These are phyloP conservation scores for Esox lucius DNA, from an alignment of 2,797 vertebrate species.

Conservation along the genomic window DNA sequence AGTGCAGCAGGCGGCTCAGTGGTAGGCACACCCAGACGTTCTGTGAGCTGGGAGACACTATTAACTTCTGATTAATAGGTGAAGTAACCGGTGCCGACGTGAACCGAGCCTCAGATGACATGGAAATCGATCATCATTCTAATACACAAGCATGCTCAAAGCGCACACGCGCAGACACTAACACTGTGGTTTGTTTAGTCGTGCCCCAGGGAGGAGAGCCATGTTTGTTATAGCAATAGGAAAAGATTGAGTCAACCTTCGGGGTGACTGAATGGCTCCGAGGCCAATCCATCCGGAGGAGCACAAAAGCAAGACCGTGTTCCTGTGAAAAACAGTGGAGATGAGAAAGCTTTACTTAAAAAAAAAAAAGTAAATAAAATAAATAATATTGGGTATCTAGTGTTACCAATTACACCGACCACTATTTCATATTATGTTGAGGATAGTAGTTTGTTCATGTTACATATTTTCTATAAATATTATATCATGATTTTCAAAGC, in stretches of 20 bases:
- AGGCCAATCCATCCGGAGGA: conserved; percentile 19
- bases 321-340: background rate
- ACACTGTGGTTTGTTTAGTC: conserved; percentile 17
- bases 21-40: conserved; percentile 44
- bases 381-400: background rate
- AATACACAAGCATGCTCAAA: conserved; percentile 20
- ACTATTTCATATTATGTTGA: too few species aligned
- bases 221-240: conserved; percentile 48
- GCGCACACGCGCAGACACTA: background rate
- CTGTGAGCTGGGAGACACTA: conserved; percentile 32
- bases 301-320: conserved; percentile 11
- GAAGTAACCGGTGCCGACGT: conserved; percentile 59
- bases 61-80: conserved; percentile 64
- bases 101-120: conserved; percentile 53
- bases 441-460: too few species aligned
- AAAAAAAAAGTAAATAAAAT: too few species aligned
- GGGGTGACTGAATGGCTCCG: conserved; percentile 36
- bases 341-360: background rate
- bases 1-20: conserved; percentile 36
- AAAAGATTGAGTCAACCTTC: conserved; percentile 53
- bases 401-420: too few species aligned
- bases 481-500: too few species aligned
- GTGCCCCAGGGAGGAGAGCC: conserved; percentile 53
- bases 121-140: conserved; percentile 59
- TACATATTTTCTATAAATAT: too few species aligned